A percentile compares a stretch with the other conserved stretches of the same genome.
Conservation (phyloP, 2,888 invertebrate species). For the Gnatocerus cornutus region DNA sequence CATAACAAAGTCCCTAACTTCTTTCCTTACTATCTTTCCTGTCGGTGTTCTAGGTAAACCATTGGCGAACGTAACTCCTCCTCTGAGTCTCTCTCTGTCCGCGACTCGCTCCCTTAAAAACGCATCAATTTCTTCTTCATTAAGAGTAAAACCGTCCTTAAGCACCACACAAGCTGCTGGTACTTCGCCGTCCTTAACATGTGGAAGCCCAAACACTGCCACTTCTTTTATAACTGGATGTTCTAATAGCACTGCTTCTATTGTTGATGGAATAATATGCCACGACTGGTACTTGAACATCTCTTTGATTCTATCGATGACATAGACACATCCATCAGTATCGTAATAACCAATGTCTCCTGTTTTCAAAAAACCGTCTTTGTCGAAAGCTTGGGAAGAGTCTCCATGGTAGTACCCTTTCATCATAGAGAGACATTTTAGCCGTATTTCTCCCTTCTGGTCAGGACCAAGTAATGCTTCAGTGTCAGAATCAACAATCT, state of each 20-base stretch:
- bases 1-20: slow-evolving; percentile 9
- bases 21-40: slow-evolving; percentile 44
- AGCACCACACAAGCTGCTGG: slow-evolving; percentile 54
- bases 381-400: slow-evolving; percentile 52
- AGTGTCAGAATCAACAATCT: slow-evolving; percentile 27
- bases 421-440: slow-evolving; percentile 63
- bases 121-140: slow-evolving; percentile 33
- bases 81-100: slow-evolving; percentile 50
- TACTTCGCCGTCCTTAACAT: slow-evolving; percentile 57
- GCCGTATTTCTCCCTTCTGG: slow-evolving; percentile 72
- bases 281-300: slow-evolving; percentile 62
- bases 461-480: slow-evolving; percentile 67
- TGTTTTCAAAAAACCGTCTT: slow-evolving; percentile 61
- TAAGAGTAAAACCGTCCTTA: slow-evolving; percentile 14
- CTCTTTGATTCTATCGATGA: slow-evolving; percentile 61
- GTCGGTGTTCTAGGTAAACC: slow-evolving; percentile 47
- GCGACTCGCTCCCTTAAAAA: slow-evolving; percentile 44
- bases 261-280: slow-evolving; percentile 62
- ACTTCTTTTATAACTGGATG: slow-evolving; percentile 60
- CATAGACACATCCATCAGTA: slow-evolving; percentile 59
- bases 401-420: slow-evolving; percentile 69
- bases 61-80: slow-evolving; percentile 48
- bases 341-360: slow-evolving; percentile 64
- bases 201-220: slow-evolving; percentile 60
- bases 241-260: slow-evolving; percentile 58